Conservation (phyloP, 2,888 invertebrate species). For the Ischnus inquisitorius region DNA sequence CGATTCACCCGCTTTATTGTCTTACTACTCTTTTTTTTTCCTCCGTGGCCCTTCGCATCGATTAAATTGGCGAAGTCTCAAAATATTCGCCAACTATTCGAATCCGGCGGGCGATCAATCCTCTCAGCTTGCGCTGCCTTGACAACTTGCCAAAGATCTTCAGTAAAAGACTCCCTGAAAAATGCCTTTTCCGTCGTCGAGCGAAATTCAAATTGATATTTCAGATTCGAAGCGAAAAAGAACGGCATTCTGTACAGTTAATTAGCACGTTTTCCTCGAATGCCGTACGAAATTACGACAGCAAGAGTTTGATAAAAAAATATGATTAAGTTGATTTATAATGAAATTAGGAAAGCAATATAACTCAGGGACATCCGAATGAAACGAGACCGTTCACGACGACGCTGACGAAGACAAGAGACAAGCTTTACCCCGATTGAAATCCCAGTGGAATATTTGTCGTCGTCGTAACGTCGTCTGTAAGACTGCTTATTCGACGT, state of each 20-base stretch:
- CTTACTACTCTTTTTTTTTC: not conserved
- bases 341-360: not conserved
- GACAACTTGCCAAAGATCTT: too few relatives aligned
- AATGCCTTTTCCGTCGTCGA: not conserved
- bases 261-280: not conserved
- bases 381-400: not conserved
- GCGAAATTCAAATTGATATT: too few relatives aligned
- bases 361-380: not conserved
- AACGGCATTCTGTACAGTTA: not conserved
- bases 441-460: constrained; percentile 8
- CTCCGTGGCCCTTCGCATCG: not conserved
- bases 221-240: not conserved
- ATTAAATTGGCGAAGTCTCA: not conserved
- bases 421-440: constrained; percentile 1
- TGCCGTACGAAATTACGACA: not conserved
- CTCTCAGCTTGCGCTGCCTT: too few relatives aligned
- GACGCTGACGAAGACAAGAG: not conserved
- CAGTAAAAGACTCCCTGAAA: not conserved
- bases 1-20: not conserved
- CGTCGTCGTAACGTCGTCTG: not conserved
- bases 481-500: not conserved
- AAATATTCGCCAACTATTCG: not conserved
- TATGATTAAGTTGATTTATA: not conserved
- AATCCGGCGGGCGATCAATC: too few relatives aligned
- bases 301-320: not conserved